phyloP scores from a whole-genome alignment of 2,888 invertebrate genomes.

The Anarsia innoxiella region DNA sequence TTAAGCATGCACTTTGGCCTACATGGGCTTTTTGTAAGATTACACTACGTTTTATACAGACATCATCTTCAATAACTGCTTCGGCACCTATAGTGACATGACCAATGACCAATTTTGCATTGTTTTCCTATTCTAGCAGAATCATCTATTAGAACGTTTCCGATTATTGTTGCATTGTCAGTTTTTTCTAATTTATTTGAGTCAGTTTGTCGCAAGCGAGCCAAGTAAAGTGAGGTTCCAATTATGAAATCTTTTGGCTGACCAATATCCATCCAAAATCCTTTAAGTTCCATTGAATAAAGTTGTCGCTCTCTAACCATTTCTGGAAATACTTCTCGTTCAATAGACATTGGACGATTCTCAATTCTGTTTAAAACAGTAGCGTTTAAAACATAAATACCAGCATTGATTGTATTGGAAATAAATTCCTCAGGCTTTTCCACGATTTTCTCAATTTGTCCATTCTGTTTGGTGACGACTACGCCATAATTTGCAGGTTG shows the following conservation, averaged over 20 bases:
- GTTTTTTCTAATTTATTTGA: slow-evolving; percentile 83
- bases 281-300: slow-evolving; percentile 94
- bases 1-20: slow-evolving; percentile 96
- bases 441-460: slow-evolving; percentile 93
- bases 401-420: slow-evolving; percentile 99
- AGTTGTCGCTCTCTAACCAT: slow-evolving; percentile 93
- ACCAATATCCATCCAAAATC: slow-evolving; percentile 99
- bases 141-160: slow-evolving; percentile 94
- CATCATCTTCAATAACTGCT: slow-evolving; percentile 95
- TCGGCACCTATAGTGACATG: slow-evolving; percentile 98
- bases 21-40: slow-evolving; percentile 88
- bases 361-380: slow-evolving; percentile 92
- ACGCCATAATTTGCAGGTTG: slow-evolving; percentile 99
- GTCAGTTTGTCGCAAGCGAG: slow-evolving; percentile 85
- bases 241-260: slow-evolving; percentile 99
- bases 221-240: slow-evolving; percentile 91
- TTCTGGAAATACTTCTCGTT: slow-evolving; percentile 97
- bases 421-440: slow-evolving; percentile 99
- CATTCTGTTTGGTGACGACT: slow-evolving; percentile 91
- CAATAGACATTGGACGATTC: slow-evolving; percentile 96
- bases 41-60: slow-evolving; percentile 95
- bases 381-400: slow-evolving; percentile 97
- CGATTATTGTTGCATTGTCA: slow-evolving; percentile 80
- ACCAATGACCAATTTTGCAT: slow-evolving; percentile 97
- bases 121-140: slow-evolving; percentile 93